Conservation (phyloP, 2,888 invertebrate genomes). For the Noctua pronuba region DNA sequence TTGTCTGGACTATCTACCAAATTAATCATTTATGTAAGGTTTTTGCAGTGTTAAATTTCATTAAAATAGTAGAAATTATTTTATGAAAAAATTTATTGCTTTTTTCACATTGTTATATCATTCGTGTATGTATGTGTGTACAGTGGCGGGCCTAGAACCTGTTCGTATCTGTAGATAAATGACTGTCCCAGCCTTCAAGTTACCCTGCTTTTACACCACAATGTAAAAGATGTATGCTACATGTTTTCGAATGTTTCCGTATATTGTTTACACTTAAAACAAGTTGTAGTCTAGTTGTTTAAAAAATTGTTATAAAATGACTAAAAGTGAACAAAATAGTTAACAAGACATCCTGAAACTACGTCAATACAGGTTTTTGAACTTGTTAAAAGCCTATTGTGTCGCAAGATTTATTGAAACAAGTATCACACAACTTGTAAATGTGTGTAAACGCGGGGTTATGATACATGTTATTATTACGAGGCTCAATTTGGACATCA, state of each 20-base stretch:
- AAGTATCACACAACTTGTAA: not conserved
- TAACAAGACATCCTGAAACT: not conserved
- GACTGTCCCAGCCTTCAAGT: constrained; percentile 23
- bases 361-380: not conserved
- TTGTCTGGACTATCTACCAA: constrained; percentile 42
- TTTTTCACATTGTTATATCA: constrained; percentile 26
- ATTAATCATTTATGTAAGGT: constrained; percentile 49
- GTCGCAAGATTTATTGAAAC: constrained; percentile 4
- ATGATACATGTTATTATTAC: constrained; percentile 15
- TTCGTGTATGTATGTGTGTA: constrained; percentile 28
- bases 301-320: not conserved
- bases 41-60: constrained; percentile 58
- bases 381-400: not conserved
- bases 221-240: not conserved
- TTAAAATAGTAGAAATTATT: constrained; percentile 42
- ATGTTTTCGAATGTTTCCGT: not conserved
- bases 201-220: constrained; percentile 1
- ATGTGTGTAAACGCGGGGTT: constrained; percentile 5
- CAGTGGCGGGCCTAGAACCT: constrained; percentile 7
- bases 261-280: not conserved
- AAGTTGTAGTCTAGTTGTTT: not conserved
- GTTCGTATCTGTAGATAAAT: constrained; percentile 44
- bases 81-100: constrained; percentile 30
- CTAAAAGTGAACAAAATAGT: not conserved
- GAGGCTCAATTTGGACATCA: constrained; percentile 27